Base-by-base conservation (phyloP, 2,113 vertebrate species). In the Erpornis zantholeuca region DNA sequence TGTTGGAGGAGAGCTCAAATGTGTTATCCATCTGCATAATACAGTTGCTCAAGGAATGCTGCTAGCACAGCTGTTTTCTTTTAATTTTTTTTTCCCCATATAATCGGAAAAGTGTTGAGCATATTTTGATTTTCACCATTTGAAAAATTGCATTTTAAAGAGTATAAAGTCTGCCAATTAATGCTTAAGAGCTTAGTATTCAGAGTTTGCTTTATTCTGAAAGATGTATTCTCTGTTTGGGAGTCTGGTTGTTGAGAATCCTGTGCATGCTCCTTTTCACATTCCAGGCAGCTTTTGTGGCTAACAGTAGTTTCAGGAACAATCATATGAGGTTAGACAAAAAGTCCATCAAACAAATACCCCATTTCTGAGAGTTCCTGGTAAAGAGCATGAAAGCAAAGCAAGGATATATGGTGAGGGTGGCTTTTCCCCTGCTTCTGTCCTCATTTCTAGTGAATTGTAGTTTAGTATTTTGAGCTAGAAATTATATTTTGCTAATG, bases 51-150 rank as follows among this genome's bases (percentile, higher is more conserved):
- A 35, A 87, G 63, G 60, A 82, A 94, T 93, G 75, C 66, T 86
- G 54, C 92, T 92, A 88, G 49, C 38, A 72, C 90, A 94, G 91
- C 77, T 94, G 93, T 84, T 90, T 94, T 66, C 29, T 90, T 86
- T 90, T 77, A 38, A 22, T 77, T 61, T 77, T 73, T 53, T 69
- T 70, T 53, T 33, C 19, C 49, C 49, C 18, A 59, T 77, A 35
- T n/a, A 68, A 79, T 59, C 25, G 56, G 33, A 40, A 77, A 40
- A 81, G 52, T 64, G 8, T 82, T 82, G 75, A 86, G 24, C 31
- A 9, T 91, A 82, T 86, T 95, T 80, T 76, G 54, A 40, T 87
- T 82, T 92, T 83, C 23, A 8, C 31, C 18, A 24, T 85, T 92
- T 94, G 47, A 75, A 65, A 85, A 92, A 47, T 9, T 52, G 54